phyloP scores from a whole-genome alignment of 2,113 vertebrate species.

The Cebidichthys violaceus region DNA sequence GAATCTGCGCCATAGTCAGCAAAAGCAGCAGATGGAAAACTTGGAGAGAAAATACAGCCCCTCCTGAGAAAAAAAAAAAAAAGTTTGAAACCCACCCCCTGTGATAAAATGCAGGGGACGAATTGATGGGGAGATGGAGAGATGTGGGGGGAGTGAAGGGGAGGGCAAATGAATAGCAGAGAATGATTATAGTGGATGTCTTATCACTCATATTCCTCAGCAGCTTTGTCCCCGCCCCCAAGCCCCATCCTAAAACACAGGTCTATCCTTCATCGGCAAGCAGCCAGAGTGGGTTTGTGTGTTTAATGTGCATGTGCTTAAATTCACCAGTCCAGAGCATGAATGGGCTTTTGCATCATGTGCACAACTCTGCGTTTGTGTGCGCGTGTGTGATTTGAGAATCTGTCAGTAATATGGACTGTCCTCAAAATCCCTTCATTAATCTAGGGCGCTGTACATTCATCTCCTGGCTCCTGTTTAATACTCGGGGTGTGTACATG shows the following conservation, averaged over 20 bases:
- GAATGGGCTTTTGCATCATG: constrained; percentile 12
- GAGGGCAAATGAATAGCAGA: constrained; percentile 49
- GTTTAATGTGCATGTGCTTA: not conserved
- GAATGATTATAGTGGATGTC: constrained; percentile 59
- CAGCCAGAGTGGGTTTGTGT: constrained; percentile 7
- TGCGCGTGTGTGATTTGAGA: constrained; percentile 25
- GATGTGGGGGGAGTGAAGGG: constrained; percentile 36
- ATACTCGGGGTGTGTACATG: constrained; percentile 27
- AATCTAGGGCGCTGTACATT: constrained; percentile 60
- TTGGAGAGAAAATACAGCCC: constrained; percentile 43
- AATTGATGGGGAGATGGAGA: constrained; percentile 60
- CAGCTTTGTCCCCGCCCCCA: constrained; percentile 50
- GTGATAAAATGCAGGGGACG: constrained; percentile 61
- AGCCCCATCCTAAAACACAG: constrained; percentile 28
- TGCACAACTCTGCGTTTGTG: constrained; percentile 2
- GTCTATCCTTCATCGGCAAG: constrained; percentile 48
- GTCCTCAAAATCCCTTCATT: constrained; percentile 67
- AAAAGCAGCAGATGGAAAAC: constrained; percentile 59
- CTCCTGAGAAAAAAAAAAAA: constrained; percentile 22
- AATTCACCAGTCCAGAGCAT: constrained; percentile 9
- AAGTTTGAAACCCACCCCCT: not conserved
- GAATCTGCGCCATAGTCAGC: constrained; percentile 53
- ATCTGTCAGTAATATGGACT: constrained; percentile 65
- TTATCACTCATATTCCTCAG: constrained; percentile 67
- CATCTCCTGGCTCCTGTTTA: constrained; percentile 57